Conservation (phyloP, 2,797 vertebrate genomes). For the Oreochromis grahami region DNA sequence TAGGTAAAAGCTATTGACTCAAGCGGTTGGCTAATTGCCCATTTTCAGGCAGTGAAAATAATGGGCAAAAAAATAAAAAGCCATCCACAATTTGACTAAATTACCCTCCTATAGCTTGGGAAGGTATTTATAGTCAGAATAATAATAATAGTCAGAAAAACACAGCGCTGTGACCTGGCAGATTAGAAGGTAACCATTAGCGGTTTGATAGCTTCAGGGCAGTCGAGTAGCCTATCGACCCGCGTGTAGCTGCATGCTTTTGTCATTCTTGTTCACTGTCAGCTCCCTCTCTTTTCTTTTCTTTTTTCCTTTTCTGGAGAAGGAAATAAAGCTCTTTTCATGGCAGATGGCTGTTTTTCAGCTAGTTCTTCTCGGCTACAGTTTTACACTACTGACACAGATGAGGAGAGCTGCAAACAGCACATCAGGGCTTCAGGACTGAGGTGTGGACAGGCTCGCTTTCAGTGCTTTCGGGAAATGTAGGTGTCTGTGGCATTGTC, state of each 20-base stretch:
- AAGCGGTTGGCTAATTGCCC: conserved; percentile 32
- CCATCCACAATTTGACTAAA: conserved; percentile 23
- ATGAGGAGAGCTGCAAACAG: conserved; percentile 1
- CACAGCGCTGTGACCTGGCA: conserved; percentile 29
- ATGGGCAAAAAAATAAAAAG: conserved; percentile 17
- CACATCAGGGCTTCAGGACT: neutral
- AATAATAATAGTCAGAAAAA: conserved; percentile 22
- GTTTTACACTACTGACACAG: neutral
- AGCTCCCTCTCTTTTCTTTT: neutral
- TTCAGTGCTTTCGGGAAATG: neutral
- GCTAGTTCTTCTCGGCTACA: neutral
- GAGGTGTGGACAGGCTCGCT: conserved; percentile 2
- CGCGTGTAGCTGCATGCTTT: conserved; percentile 13
- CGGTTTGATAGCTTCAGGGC: conserved; percentile 6
- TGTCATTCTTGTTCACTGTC: conserved; percentile 31
- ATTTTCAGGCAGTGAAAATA: conserved; percentile 30
- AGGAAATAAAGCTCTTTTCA: conserved; percentile 16
- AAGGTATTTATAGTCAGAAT: neutral
- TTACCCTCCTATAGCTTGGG: conserved; percentile 11
- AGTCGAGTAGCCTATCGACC: neutral
- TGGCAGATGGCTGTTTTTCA: neutral
- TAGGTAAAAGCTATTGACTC: conserved; percentile 29
- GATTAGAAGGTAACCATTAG: conserved; percentile 21
- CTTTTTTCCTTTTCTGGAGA: conserved; percentile 4
- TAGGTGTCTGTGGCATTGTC: neutral